Conservation (phyloP, 2,797 vertebrate genomes). For the Xenopus petersii region DNA sequence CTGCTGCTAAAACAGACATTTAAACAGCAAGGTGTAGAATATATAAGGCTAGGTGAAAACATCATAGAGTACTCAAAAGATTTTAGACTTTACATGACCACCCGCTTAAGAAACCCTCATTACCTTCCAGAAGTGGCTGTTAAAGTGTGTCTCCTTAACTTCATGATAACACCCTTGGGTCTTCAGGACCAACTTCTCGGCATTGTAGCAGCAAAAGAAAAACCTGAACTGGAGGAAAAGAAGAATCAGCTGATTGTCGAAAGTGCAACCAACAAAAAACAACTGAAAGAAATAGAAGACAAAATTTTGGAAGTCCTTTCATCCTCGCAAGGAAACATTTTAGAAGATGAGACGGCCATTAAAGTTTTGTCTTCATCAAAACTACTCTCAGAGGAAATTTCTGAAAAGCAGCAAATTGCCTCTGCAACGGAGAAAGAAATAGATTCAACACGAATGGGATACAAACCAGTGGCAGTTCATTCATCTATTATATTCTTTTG, state of each 20-base stretch:
- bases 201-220: slow-evolving; percentile 87
- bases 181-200: slow-evolving; percentile 92
- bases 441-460: slow-evolving; percentile 85
- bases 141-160: slow-evolving; percentile 93
- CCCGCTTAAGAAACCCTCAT: slow-evolving; percentile 88
- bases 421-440: slow-evolving; percentile 82
- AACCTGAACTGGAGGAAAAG: slow-evolving; percentile 88
- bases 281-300: slow-evolving; percentile 90
- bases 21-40: slow-evolving; percentile 88
- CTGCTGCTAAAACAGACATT: slow-evolving; percentile 88
- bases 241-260: slow-evolving; percentile 90
- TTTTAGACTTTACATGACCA: slow-evolving; percentile 90
- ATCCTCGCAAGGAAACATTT: slow-evolving; percentile 84
- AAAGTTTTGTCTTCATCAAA: slow-evolving; percentile 87
- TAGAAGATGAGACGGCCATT: slow-evolving; percentile 89
- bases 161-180: slow-evolving; percentile 92
- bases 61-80: slow-evolving; percentile 84
- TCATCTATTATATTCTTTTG: slow-evolving; percentile 90
- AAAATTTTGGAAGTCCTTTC: slow-evolving; percentile 87
- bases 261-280: slow-evolving; percentile 84
- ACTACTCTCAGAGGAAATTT: slow-evolving; percentile 84
- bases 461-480: slow-evolving; percentile 84
- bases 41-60: slow-evolving; percentile 89
- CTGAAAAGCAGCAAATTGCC: slow-evolving; percentile 83
- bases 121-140: slow-evolving; percentile 90